These are phyloP conservation scores for Ricordea florida DNA, from an alignment of 92 coral and sea anemone species.

Conservation along the genomic window DNA sequence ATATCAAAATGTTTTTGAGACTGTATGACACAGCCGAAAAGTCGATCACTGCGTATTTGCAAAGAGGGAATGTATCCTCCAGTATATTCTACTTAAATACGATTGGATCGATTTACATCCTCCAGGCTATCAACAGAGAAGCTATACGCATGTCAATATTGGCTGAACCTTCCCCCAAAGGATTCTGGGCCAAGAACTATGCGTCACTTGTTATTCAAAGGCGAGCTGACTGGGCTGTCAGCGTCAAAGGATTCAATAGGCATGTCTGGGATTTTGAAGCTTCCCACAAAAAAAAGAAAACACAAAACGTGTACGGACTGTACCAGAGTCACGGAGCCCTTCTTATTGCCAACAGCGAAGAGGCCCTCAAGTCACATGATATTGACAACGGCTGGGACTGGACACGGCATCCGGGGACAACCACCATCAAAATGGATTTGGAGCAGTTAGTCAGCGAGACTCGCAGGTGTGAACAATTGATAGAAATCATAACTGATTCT, in stretches of 20 bases:
- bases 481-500: too few species aligned
- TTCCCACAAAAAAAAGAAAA: neutral
- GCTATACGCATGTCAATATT: neutral
- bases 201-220: conserved; percentile 58
- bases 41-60: neutral
- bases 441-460: conserved; percentile 9
- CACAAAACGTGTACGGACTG: conserved; percentile 57
- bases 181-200: conserved; percentile 61
- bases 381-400: conserved; percentile 60
- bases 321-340: conserved; percentile 63
- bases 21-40: conserved; percentile 8
- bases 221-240: conserved; percentile 55
- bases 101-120: conserved; percentile 26
- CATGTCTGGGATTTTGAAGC: conserved; percentile 57
- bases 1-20: conserved; percentile 25
- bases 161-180: conserved; percentile 53
- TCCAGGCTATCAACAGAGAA: neutral
- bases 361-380: conserved; percentile 18
- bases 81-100: conserved; percentile 39
- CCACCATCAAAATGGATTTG: conserved; percentile 34
- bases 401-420: conserved; percentile 58
- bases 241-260: conserved; percentile 60
- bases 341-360: conserved; percentile 62
- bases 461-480: neutral
- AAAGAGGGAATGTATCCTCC: conserved; percentile 3